A percentile compares a stretch with the other conserved stretches of the same genome.
These are phyloP conservation scores for Helogale parvula DNA, from an alignment of 2,113 vertebrate genomes.

Conservation along the genomic window DNA sequence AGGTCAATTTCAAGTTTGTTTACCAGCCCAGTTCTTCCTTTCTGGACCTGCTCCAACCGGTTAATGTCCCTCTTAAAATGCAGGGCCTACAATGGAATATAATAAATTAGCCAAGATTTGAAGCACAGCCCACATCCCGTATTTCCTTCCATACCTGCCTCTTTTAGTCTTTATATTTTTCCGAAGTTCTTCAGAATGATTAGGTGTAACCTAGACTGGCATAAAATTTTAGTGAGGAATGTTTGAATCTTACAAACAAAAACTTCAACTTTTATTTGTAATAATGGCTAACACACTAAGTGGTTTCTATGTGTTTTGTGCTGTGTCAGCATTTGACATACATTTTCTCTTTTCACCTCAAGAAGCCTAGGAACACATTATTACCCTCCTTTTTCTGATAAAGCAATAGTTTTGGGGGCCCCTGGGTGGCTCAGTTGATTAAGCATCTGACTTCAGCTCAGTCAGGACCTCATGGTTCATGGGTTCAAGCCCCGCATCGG, in stretches of 20 bases:
- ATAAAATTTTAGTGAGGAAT: background rate
- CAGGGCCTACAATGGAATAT: slow-evolving; percentile 33
- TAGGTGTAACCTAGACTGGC: background rate
- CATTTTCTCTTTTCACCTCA: background rate
- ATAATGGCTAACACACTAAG: background rate
- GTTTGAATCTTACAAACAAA: background rate
- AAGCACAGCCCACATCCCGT: background rate
- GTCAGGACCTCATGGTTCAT: no score
- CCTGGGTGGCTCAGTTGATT: no score
- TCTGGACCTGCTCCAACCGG: slow-evolving; percentile 58
- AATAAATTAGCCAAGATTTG: slow-evolving; percentile 60
- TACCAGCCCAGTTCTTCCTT: slow-evolving; percentile 66
- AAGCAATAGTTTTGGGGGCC: background rate
- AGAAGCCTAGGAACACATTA: background rate
- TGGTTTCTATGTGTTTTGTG: background rate
- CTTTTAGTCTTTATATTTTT: slow-evolving; percentile 19
- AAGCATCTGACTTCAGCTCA: no score
- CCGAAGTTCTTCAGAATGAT: slow-evolving; percentile 33
- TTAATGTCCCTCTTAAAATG: slow-evolving; percentile 69
- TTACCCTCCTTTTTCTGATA: background rate
- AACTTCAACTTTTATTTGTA: background rate
- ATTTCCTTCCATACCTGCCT: background rate
- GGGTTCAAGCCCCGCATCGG: no score
- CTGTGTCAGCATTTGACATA: background rate
- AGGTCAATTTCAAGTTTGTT: slow-evolving; percentile 77